Percentiles rank a stretch among this genome's conserved stretches.
phyloP scores from a whole-genome alignment of 2,888 invertebrate genomes.

The Drosophila limbata region DNA sequence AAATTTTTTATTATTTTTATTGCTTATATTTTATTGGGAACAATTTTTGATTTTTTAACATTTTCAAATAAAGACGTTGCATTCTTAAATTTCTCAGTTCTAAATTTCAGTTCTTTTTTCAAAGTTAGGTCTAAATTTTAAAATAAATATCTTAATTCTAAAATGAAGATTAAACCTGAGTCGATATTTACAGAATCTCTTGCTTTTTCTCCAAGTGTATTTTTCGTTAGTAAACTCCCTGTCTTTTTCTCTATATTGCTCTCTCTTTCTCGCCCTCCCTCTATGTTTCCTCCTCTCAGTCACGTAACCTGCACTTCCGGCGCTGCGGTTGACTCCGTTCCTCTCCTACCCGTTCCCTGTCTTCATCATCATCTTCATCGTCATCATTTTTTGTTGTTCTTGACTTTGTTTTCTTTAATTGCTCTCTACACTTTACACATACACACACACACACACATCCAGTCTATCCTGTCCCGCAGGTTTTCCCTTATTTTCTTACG shows the following conservation, averaged over 20 bases:
- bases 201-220: neutral
- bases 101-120: no score
- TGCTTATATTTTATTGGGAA: no score
- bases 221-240: slow-evolving; percentile 3
- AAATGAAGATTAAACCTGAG: no score
- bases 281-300: neutral
- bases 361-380: slow-evolving; percentile 27
- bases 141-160: no score
- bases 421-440: slow-evolving; percentile 40
- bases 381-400: slow-evolving; percentile 28
- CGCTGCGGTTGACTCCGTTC: slow-evolving; percentile 66
- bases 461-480: slow-evolving; percentile 65
- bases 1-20: no score
- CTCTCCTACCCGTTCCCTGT: slow-evolving; percentile 27
- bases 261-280: neutral
- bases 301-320: slow-evolving; percentile 65
- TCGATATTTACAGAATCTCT: neutral
- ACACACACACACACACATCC: slow-evolving; percentile 8
- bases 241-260: neutral
- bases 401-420: slow-evolving; percentile 65
- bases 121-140: no score
- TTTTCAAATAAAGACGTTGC: no score
- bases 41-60: no score
- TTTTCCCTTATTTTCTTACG: slow-evolving; percentile 66
- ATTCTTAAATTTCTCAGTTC: no score